Evolutionary conservation across 2,113 vertebrate genomes (phyloP), one percentile per base, ranked within the genome.

Genomic region (Ceyx melanurus): DNA sequence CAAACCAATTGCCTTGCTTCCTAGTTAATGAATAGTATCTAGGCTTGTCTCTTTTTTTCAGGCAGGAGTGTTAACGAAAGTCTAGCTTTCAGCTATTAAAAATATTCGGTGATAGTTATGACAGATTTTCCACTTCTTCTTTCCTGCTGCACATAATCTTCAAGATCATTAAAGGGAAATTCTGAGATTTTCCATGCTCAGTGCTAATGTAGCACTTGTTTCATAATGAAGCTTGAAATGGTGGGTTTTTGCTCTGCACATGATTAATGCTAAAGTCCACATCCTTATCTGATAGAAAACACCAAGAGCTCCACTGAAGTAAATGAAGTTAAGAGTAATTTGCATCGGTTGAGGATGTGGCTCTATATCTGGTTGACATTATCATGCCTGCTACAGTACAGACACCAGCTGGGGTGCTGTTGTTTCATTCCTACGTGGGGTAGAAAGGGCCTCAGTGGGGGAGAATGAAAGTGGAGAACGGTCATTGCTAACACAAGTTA

Each of bases 261-360:
- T 6, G 33, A 50, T 76, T 80, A 70, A 86, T 78, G 83, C 73
- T 89, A 7, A 89, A 85, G 53, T 83, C 77, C 86, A 94, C 92
- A 78, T 90, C 83, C 90, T 95, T 94, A 88, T 96, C 92, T 93
- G 88, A 90, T 92, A 86, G 68, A 89, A 94, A 96, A 77, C 82
- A 93, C 91, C 71, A 64, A 94, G 67, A 80, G 29, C 74, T 93
- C 78, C 40, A 43, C 75, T 71, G 84, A 75, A 96, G 67, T 88
- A 91, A 89, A 94, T 92, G 89, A 91, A 92, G 67, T 85, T 89
- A 80, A 80, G 67, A 65, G 48, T 82, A 76, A 95, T 93, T 93
- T 91, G 79, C 91, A 88, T 87, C 3, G 2, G 60, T 90, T 64
- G 78, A 91, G 79, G 73, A 71, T 80, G 43, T 82, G 71, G 51